Conservation (phyloP, 2,113 vertebrate species). For the Orthochromis malagaraziensis region DNA sequence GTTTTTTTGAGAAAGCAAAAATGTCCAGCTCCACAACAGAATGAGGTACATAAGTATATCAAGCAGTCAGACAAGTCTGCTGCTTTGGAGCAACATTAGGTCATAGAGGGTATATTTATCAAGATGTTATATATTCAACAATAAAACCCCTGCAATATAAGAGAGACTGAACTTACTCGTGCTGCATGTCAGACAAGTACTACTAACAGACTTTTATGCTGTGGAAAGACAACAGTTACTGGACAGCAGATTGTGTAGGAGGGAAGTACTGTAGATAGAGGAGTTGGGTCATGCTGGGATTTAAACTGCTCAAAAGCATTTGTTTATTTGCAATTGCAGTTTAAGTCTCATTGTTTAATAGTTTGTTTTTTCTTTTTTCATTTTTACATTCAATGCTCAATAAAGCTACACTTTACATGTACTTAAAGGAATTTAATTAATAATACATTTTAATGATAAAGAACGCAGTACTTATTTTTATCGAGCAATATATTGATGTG, state of each 20-base stretch:
- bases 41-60: too few relatives aligned
- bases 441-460: not conserved
- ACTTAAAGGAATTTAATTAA: not conserved
- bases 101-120: not conserved
- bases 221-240: not conserved
- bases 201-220: not conserved
- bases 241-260: not conserved
- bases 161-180: not conserved
- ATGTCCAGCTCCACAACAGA: not conserved
- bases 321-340: not conserved
- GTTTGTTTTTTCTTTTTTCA: accelerated
- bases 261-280: not conserved
- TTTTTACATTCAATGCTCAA: not conserved
- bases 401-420: not conserved
- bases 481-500: accelerated
- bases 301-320: not conserved
- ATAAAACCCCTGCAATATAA: not conserved
- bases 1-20: not conserved
- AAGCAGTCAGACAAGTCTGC: not conserved
- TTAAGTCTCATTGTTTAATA: not conserved
- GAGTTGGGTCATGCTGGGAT: not conserved
- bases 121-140: not conserved
- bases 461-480: not conserved
- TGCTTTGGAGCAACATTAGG: not conserved
- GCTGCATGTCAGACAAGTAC: not conserved